Conservation (phyloP, 2,888 invertebrate species). For the Cremastinae sp. region DNA sequence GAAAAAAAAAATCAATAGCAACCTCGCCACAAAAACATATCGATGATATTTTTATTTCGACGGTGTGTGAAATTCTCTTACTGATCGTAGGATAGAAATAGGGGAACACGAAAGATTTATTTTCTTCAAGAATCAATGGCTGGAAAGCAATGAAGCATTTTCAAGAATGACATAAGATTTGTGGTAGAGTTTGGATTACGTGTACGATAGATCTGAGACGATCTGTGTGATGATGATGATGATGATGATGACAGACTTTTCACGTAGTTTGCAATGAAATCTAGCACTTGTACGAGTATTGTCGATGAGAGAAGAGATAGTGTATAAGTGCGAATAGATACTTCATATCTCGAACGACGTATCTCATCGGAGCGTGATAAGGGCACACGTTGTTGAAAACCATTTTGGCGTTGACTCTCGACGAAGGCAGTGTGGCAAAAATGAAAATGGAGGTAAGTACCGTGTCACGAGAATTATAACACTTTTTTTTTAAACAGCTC, state of each 20-base stretch:
- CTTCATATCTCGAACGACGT: slow-evolving; percentile 59
- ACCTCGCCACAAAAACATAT: no score
- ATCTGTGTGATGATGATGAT: not conserved
- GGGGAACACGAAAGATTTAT: not conserved
- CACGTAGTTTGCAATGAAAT: slow-evolving; percentile 64
- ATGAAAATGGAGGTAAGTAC: slow-evolving; percentile 74
- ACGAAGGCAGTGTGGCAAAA: slow-evolving; percentile 61
- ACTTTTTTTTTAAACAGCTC: not conserved
- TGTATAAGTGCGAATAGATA: slow-evolving; percentile 5
- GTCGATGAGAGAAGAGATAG: slow-evolving; percentile 24
- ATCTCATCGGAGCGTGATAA: slow-evolving; percentile 65
- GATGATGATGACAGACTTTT: slow-evolving; percentile 49
- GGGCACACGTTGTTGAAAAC: slow-evolving; percentile 43
- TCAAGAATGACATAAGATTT: slow-evolving; percentile 54
- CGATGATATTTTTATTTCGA: no score
- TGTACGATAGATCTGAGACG: slow-evolving; percentile 6
- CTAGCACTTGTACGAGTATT: slow-evolving; percentile 32
- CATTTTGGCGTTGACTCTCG: slow-evolving; percentile 50
- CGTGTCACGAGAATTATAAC: not conserved
- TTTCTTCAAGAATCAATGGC: not conserved
- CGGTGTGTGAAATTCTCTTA: no score
- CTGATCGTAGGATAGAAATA: no score
- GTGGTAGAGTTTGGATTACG: not conserved
- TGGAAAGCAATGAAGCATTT: slow-evolving; percentile 41
- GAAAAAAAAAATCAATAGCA: no score